phyloP scores from a whole-genome alignment of 2,888 invertebrate genomes.

The Mycogona germanica region DNA sequence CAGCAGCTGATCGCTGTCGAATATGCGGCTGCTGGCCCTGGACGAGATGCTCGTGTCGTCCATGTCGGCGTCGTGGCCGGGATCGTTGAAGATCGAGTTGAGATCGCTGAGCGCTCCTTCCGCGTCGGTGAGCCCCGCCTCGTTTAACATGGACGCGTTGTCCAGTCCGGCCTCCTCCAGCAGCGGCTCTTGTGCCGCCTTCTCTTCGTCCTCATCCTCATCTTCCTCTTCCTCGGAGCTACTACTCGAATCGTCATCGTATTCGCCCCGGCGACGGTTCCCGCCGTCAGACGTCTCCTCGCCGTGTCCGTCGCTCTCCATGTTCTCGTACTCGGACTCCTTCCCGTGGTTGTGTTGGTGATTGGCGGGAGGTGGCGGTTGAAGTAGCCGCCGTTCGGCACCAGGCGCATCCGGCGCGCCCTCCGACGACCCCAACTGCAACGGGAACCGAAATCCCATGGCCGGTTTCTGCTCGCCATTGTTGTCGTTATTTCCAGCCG shows the following conservation, averaged over 20 bases:
- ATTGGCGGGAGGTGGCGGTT: constrained; percentile 25
- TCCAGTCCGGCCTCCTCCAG: constrained; percentile 61
- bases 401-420: constrained; percentile 7
- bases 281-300: constrained; percentile 4
- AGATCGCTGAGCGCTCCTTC: constrained; percentile 79
- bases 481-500: constrained; percentile 10
- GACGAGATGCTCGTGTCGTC: constrained; percentile 68
- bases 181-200: constrained; percentile 24
- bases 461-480: neutral
- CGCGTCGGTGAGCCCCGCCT: constrained; percentile 72
- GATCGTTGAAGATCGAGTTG: constrained; percentile 40
- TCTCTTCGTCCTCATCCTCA: constrained; percentile 40
- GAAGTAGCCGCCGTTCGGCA: no score
- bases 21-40: constrained; percentile 65
- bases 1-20: constrained; percentile 61
- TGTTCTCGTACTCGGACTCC: constrained; percentile 32
- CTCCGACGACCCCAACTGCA: no score
- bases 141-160: constrained; percentile 72
- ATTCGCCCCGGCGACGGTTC: constrained; percentile 5
- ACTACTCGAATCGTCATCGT: constrained; percentile 40
- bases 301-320: constrained; percentile 27
- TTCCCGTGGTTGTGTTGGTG: constrained; percentile 22
- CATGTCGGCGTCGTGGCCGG: constrained; percentile 40
- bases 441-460: neutral
- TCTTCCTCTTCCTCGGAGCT: constrained; percentile 46